phyloP scores from a whole-genome alignment of 2,888 invertebrate species.

The Theodoxus fluviatilis region DNA sequence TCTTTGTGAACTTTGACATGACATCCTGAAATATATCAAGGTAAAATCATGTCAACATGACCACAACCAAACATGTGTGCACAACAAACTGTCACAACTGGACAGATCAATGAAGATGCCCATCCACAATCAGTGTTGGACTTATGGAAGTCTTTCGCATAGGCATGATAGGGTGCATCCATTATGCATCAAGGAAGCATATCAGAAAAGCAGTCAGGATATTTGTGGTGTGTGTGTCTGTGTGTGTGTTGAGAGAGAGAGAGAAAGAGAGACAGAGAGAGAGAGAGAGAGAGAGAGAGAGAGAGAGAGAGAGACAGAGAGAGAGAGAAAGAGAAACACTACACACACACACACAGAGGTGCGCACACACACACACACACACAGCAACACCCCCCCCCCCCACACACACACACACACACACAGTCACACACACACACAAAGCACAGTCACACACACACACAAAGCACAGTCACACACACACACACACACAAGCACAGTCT shows the following conservation, averaged over 20 bases:
- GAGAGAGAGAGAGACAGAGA: not conserved
- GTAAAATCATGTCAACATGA: not conserved
- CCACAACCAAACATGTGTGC: not conserved
- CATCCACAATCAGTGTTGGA: too few relatives aligned
- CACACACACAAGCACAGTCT: not conserved
- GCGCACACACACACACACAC: not conserved
- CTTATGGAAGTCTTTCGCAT: too few relatives aligned
- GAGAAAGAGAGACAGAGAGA: too few relatives aligned
- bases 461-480: not conserved
- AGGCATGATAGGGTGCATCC: too few relatives aligned
- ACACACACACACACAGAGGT: not conserved
- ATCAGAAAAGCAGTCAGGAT: too few relatives aligned
- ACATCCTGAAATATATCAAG: slow-evolving; percentile 78
- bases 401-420: slow-evolving; percentile 1
- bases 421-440: slow-evolving; percentile 3
- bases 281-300: not conserved
- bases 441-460: not conserved
- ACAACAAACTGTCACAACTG: too few relatives aligned
- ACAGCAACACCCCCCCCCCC: not conserved
- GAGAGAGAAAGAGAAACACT: not conserved
- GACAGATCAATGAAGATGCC: too few relatives aligned
- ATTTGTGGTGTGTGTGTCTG: too few relatives aligned
- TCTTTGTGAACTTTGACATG: slow-evolving; percentile 97
- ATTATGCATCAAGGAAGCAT: too few relatives aligned
- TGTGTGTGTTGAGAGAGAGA: too few relatives aligned